These are phyloP conservation scores for Pristis pectinata DNA, from an alignment of 2,797 vertebrate genomes.

Conservation along the genomic window DNA sequence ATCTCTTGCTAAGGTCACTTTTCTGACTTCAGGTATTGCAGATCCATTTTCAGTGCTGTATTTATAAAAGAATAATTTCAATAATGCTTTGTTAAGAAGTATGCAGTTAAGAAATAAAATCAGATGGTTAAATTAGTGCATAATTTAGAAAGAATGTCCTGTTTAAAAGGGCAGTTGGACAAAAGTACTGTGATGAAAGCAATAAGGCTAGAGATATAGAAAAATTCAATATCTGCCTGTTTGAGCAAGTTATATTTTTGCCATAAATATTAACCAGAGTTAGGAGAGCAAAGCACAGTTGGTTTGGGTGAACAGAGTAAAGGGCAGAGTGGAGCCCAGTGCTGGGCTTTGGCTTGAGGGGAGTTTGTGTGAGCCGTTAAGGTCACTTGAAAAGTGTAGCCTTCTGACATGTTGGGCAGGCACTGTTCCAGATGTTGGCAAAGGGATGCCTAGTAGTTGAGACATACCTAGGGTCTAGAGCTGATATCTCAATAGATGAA, in stretches of 20 bases:
- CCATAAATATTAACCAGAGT: not conserved
- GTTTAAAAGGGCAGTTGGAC: not conserved
- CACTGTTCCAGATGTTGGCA: not conserved
- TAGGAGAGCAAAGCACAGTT: not conserved
- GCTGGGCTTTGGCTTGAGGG: not conserved
- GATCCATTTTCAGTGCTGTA: not conserved
- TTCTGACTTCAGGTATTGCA: not conserved
- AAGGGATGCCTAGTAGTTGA: not conserved
- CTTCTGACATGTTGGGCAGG: not conserved
- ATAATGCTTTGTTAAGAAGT: not conserved
- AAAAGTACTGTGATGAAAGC: not conserved
- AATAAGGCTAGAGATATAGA: not conserved
- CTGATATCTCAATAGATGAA: not conserved
- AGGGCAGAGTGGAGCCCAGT: not conserved
- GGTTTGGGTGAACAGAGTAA: not conserved
- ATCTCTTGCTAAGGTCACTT: not conserved
- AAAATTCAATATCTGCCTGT: too few species aligned
- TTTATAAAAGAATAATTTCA: slow-evolving; percentile 8
- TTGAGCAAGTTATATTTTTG: not conserved
- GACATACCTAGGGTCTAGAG: not conserved
- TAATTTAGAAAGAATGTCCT: not conserved
- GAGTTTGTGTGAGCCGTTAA: not conserved
- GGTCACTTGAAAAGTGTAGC: not conserved
- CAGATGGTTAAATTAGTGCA: not conserved
- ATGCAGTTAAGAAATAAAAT: slow-evolving; percentile 2